phyloP scores from a whole-genome alignment of 1,140 invertebrate genomes.

The Alviniconcha marisindica region DNA sequence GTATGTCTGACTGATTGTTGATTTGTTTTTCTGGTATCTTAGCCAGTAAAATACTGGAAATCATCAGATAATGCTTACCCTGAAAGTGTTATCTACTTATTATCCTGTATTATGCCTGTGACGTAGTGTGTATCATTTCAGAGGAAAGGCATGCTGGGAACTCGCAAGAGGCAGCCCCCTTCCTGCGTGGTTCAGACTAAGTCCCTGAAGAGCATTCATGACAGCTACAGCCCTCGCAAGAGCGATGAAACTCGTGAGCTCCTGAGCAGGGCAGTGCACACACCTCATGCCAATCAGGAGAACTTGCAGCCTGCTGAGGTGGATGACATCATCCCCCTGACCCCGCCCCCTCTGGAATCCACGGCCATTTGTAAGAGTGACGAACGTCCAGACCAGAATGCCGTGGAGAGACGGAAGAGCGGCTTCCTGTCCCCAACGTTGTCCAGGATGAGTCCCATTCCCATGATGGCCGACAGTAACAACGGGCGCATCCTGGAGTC shows the following conservation, averaged over 20 bases:
- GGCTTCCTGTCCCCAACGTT: constrained; percentile 31
- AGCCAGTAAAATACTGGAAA: no score
- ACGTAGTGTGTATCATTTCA: constrained; percentile 40
- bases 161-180: constrained; percentile 35
- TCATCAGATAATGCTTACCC: background rate
- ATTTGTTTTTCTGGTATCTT: no score
- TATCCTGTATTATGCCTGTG: background rate
- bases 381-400: constrained; percentile 30
- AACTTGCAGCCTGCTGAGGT: constrained; percentile 10
- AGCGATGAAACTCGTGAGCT: constrained; percentile 40
- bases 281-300: constrained; percentile 27
- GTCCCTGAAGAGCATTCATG: constrained; percentile 55
- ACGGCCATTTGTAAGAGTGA: constrained; percentile 42
- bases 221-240: constrained; percentile 57
- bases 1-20: no score
- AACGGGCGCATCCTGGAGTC: constrained; percentile 18
- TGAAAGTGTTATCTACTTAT: background rate
- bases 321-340: constrained; percentile 31
- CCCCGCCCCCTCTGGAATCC: constrained; percentile 51
- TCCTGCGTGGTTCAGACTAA: constrained; percentile 61
- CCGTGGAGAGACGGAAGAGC: constrained; percentile 33
- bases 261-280: background rate
- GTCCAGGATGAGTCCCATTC: constrained; percentile 48
- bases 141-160: constrained; percentile 54
- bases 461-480: constrained; percentile 31